phyloP scores from a whole-genome alignment of 23 tunicate species.

The Styela clava region DNA sequence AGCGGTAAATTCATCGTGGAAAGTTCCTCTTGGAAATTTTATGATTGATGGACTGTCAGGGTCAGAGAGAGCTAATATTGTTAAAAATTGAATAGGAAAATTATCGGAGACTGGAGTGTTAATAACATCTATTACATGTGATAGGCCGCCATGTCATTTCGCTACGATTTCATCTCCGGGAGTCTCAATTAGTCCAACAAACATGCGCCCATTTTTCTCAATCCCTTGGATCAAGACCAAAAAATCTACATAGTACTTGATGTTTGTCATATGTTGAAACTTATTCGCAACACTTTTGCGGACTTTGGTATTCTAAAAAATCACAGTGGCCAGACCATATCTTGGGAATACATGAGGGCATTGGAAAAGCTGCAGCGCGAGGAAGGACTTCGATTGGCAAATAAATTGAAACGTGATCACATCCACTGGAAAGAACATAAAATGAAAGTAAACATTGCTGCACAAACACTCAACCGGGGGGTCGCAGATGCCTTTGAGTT shows the following conservation, averaged over 20 bases:
- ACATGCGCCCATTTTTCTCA: not conserved
- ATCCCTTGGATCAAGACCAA: not conserved
- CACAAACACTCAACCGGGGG: too few relatives aligned
- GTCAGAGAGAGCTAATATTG: not conserved
- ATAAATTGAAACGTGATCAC: too few relatives aligned
- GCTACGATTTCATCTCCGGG: not conserved
- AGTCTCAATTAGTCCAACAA: not conserved
- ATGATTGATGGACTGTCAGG: constrained; percentile 13
- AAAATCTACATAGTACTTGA: not conserved
- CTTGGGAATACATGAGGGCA: too few relatives aligned
- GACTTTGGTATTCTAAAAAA: not conserved
- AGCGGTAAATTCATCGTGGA: not conserved
- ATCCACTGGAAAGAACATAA: too few relatives aligned
- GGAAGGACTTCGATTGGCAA: too few relatives aligned
- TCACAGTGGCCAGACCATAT: too few relatives aligned
- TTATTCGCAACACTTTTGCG: not conserved
- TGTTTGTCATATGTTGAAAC: not conserved
- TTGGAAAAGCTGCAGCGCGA: too few relatives aligned
- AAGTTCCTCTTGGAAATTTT: constrained; percentile 13
- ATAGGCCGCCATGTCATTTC: not conserved
- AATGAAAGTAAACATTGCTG: too few relatives aligned
- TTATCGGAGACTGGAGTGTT: not conserved
- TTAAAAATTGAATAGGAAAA: not conserved
- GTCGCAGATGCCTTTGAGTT: too few relatives aligned
- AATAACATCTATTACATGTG: constrained; percentile 16